phyloP scores from a whole-genome alignment of 2,888 invertebrate species.

The Neelides folsomi region DNA sequence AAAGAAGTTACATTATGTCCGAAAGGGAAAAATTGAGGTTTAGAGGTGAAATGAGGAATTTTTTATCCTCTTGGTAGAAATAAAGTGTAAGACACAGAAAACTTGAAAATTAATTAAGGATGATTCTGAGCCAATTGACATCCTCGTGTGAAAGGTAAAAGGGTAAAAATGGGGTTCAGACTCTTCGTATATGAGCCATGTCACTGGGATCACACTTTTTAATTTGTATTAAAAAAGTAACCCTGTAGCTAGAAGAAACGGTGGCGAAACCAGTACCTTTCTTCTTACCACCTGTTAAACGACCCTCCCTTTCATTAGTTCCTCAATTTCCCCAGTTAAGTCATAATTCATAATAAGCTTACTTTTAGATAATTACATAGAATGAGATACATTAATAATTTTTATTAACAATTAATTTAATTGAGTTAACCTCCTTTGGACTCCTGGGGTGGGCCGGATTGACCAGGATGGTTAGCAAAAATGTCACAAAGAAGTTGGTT shows the following conservation, averaged over 20 bases:
- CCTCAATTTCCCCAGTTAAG: too few relatives aligned
- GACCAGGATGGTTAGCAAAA: slow-evolving; percentile 37
- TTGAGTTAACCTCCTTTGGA: slow-evolving; percentile 35
- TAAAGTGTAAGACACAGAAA: too few relatives aligned
- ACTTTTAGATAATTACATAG: too few relatives aligned
- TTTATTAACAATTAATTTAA: too few relatives aligned
- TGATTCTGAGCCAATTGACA: too few relatives aligned
- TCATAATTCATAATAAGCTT: too few relatives aligned
- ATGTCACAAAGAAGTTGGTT: slow-evolving; percentile 37
- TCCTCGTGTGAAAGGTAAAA: background rate
- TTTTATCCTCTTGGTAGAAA: too few relatives aligned
- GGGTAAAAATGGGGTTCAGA: slow-evolving; percentile 8
- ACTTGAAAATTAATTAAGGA: too few relatives aligned
- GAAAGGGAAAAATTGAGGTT: too few relatives aligned
- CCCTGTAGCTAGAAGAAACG: slow-evolving; percentile 44
- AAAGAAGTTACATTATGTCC: too few relatives aligned
- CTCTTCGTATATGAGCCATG: background rate
- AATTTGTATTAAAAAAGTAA: slow-evolving; percentile 18
- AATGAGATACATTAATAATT: too few relatives aligned
- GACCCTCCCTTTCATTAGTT: background rate
- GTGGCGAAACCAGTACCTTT: slow-evolving; percentile 40
- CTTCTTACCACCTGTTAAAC: slow-evolving; percentile 23
- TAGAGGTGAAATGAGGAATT: too few relatives aligned
- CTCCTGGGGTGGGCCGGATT: slow-evolving; percentile 10
- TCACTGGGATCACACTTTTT: slow-evolving; percentile 8